Conservation (phyloP, 2,113 vertebrate genomes). For the Limanda limanda region DNA sequence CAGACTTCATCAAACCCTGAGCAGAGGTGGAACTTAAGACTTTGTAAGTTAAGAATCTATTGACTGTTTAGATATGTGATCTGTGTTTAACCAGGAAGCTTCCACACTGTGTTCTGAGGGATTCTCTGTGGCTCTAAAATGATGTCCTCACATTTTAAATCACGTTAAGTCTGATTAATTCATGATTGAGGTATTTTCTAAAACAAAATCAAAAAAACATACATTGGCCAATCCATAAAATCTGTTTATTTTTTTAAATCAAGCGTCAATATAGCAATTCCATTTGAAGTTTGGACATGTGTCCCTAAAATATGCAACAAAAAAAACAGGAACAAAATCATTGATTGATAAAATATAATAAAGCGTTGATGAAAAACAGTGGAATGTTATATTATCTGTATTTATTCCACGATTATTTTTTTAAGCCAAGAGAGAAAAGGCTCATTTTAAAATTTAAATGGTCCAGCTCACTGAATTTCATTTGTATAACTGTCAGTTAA, state of each 20-base stretch:
- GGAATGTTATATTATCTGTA: conserved; percentile 30
- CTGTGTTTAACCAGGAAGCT: conserved; percentile 1
- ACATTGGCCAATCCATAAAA: background rate
- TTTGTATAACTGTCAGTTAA: background rate
- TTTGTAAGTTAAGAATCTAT: conserved; percentile 42
- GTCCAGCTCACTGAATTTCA: background rate
- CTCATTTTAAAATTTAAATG: background rate
- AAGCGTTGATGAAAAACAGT: background rate
- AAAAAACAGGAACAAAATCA: background rate
- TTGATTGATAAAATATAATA: background rate
- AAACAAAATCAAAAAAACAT: background rate
- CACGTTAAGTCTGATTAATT: background rate
- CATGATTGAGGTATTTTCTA: background rate
- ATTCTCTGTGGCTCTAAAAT: background rate
- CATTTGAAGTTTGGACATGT: conserved; percentile 7
- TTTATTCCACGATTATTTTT: background rate
- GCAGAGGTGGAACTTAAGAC: conserved; percentile 70
- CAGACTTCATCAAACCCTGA: conserved; percentile 76
- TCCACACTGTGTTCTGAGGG: background rate
- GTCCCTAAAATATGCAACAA: background rate
- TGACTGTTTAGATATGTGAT: conserved; percentile 10
- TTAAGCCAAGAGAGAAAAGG: background rate
- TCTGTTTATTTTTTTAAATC: background rate
- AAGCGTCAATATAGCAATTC: background rate
- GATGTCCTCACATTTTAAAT: background rate